These are phyloP conservation scores for Drosophila imparisetae DNA, from an alignment of 2,888 invertebrate genomes.

Conservation along the genomic window DNA sequence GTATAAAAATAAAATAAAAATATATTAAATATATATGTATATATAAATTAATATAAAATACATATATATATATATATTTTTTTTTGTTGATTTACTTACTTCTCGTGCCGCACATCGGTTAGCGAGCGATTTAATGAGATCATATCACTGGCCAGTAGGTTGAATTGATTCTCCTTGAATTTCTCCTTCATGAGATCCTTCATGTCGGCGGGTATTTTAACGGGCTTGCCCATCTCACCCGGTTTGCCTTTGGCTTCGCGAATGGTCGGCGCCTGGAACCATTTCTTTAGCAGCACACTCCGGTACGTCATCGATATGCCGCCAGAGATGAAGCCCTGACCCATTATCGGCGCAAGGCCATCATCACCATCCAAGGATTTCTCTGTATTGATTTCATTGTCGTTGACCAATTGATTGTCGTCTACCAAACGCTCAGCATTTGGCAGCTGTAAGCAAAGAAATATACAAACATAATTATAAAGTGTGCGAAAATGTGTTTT, in stretches of 20 bases:
- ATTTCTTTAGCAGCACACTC: slow-evolving; percentile 87
- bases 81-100: slow-evolving; percentile 87
- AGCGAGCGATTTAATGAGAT: slow-evolving; percentile 98
- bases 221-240: slow-evolving; percentile 97
- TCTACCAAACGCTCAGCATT: slow-evolving; percentile 82
- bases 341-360: slow-evolving; percentile 64
- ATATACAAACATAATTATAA: not conserved
- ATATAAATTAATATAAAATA: not conserved
- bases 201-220: slow-evolving; percentile 93
- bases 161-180: slow-evolving; percentile 99
- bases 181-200: slow-evolving; percentile 96
- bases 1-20: not conserved
- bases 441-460: slow-evolving; percentile 58
- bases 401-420: slow-evolving; percentile 84
- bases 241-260: slow-evolving; percentile 89
- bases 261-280: slow-evolving; percentile 90
- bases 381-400: slow-evolving; percentile 85
- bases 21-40: not conserved
- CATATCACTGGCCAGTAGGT: slow-evolving; percentile 98
- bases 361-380: slow-evolving; percentile 82
- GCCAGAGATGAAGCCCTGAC: slow-evolving; percentile 75
- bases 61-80: not conserved
- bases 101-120: slow-evolving; percentile 95
- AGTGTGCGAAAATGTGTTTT: not conserved
- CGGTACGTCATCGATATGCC: slow-evolving; percentile 84